These are phyloP conservation scores for Sinocyclocheilus anophthalmus DNA, from an alignment of 2,113 vertebrate species.

Conservation along the genomic window DNA sequence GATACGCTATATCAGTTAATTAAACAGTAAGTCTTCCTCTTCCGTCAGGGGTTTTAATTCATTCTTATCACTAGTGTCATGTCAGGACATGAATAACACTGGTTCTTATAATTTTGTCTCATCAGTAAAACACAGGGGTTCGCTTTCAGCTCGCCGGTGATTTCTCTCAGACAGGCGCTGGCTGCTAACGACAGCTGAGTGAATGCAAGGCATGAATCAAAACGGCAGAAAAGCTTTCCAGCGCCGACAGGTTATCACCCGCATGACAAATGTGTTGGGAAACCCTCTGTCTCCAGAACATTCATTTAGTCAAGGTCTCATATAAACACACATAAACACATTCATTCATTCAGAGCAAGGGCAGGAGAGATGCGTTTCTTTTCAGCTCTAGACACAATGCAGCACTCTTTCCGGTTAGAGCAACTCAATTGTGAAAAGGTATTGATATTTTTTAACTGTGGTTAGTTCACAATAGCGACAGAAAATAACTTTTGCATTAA, in stretches of 20 bases:
- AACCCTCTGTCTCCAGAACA: conserved; percentile 17
- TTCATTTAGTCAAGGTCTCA: conserved; percentile 35
- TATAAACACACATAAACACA: conserved; percentile 24
- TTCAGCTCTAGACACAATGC: neutral
- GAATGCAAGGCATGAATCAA: conserved; percentile 32
- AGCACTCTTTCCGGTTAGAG: neutral
- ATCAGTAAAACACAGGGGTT: conserved; percentile 19
- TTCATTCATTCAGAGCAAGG: conserved; percentile 13
- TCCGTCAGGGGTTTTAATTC: neutral
- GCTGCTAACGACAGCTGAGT: conserved; percentile 19
- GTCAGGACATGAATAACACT: conserved; percentile 20
- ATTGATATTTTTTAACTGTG: neutral
- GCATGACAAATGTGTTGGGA: conserved; percentile 18
- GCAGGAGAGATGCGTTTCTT: neutral
- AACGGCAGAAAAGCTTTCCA: conserved; percentile 21
- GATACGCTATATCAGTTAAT: conserved; percentile 4
- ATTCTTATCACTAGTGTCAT: conserved; percentile 16
- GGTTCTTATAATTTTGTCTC: conserved; percentile 16
- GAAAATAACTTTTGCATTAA: neutral
- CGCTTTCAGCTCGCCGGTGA: neutral
- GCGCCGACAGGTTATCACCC: conserved; percentile 32
- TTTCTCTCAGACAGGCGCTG: neutral
- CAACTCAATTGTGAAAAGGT: neutral
- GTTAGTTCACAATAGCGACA: neutral
- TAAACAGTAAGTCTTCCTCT: neutral